Conservation (phyloP, 2,888 invertebrate genomes). For the Gonocerus acuteangulatus region DNA sequence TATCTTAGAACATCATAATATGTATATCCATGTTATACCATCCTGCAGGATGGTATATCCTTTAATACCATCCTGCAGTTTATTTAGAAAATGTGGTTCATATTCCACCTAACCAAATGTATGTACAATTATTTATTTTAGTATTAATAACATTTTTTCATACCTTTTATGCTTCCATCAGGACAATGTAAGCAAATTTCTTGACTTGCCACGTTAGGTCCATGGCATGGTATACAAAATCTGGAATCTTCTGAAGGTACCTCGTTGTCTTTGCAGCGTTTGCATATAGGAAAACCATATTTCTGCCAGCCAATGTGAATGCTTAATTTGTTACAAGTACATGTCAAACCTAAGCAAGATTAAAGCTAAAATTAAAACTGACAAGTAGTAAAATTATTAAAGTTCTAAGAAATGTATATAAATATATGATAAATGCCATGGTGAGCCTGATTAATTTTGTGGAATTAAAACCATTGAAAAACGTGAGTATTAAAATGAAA, state of each 20-base stretch:
- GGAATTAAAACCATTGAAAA: too few relatives aligned
- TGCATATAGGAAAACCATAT: constrained; percentile 40
- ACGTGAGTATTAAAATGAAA: too few relatives aligned
- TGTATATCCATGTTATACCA: too few relatives aligned
- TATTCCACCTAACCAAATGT: too few relatives aligned
- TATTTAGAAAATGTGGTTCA: too few relatives aligned
- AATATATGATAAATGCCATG: not conserved
- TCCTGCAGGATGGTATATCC: too few relatives aligned
- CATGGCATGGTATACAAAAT: constrained; percentile 42
- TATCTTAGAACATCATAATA: too few relatives aligned
- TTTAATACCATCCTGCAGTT: too few relatives aligned
- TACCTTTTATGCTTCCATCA: constrained; percentile 13
- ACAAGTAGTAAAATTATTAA: not conserved
- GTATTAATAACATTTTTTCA: too few relatives aligned
- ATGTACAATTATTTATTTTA: too few relatives aligned
- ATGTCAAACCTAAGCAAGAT: constrained; percentile 44
- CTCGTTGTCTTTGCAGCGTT: constrained; percentile 41
- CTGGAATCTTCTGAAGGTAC: constrained; percentile 42
- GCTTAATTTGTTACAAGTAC: constrained; percentile 45
- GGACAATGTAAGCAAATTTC: not conserved
- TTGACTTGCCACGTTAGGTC: constrained; percentile 18
- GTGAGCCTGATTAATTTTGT: too few relatives aligned
- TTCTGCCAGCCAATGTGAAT: constrained; percentile 38
- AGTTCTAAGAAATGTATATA: not conserved
- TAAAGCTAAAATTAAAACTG: not conserved